Percentiles rank a stretch among this genome's conserved stretches.
Evolutionary conservation across 2,888 invertebrate species (phyloP).

Genomic region (Phyllotreta cruciferae): DNA sequence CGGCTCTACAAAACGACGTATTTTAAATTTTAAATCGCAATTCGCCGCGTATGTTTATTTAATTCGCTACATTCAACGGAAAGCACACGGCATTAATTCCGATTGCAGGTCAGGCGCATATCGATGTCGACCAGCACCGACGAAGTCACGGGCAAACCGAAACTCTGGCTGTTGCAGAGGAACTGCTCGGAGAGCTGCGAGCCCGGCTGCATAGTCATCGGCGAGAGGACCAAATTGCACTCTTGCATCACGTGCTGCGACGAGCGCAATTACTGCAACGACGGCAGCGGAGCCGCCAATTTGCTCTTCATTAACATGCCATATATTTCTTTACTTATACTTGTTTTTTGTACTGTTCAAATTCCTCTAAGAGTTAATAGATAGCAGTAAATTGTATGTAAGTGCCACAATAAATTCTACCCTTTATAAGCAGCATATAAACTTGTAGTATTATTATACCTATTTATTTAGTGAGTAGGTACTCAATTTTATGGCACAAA

Average conservation of each 20-base stretch:
- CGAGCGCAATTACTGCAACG: slow-evolving; percentile 79
- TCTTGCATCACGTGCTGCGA: slow-evolving; percentile 88
- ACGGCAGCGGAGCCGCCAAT: slow-evolving; percentile 64
- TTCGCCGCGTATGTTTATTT: too few relatives aligned
- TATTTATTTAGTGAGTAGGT: too few relatives aligned
- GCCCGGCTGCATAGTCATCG: slow-evolving; percentile 87
- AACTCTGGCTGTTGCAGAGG: slow-evolving; percentile 84
- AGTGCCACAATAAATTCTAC: too few relatives aligned
- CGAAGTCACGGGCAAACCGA: slow-evolving; percentile 76
- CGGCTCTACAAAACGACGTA: too few relatives aligned
- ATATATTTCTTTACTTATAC: neutral
- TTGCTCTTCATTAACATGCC: neutral
- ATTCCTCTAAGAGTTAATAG: too few relatives aligned
- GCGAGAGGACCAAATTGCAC: slow-evolving; percentile 86
- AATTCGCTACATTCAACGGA: too few relatives aligned
- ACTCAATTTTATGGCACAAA: too few relatives aligned
- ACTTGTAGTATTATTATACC: too few relatives aligned
- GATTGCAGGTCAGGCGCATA: slow-evolving; percentile 75
- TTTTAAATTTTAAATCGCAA: too few relatives aligned
- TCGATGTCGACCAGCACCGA: slow-evolving; percentile 85
- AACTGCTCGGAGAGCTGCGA: slow-evolving; percentile 86
- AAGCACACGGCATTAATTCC: neutral
- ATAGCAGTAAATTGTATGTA: too few relatives aligned
- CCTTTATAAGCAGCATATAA: too few relatives aligned
- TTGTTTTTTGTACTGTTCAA: neutral